Evolutionary conservation across 2,888 invertebrate genomes (phyloP).

Genomic region (Nudaria mundana): DNA sequence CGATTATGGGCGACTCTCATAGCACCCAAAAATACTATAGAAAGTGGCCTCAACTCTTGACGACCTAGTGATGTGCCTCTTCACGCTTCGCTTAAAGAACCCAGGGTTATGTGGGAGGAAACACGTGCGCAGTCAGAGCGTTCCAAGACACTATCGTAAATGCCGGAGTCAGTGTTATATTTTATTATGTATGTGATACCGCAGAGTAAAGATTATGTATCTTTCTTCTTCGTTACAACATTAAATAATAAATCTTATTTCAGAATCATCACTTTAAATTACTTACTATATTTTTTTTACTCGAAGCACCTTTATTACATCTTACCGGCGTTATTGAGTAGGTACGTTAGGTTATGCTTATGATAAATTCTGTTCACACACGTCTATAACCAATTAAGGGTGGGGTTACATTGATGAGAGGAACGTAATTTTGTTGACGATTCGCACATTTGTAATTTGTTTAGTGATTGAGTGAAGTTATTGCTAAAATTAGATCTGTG

Average conservation of each 20-base stretch:
- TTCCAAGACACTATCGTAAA: no score
- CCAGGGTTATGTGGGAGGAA: no score
- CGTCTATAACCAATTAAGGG: slow-evolving; percentile 44
- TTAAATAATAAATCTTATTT: background rate
- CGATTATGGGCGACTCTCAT: no score
- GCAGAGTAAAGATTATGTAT: no score
- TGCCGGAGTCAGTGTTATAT: no score
- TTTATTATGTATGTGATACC: no score
- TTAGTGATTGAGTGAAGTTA: slow-evolving; percentile 3
- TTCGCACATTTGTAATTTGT: slow-evolving; percentile 10
- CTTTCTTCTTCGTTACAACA: no score
- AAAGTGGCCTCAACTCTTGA: no score
- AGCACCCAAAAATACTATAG: no score
- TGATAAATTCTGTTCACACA: slow-evolving; percentile 64
- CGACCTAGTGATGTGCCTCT: no score
- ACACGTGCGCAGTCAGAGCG: no score
- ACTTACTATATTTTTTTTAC: slow-evolving; percentile 8
- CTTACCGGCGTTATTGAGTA: slow-evolving; percentile 30
- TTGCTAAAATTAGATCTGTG: slow-evolving; percentile 5
- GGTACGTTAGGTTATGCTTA: slow-evolving; percentile 29
- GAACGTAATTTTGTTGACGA: slow-evolving; percentile 11
- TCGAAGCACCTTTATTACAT: slow-evolving; percentile 17
- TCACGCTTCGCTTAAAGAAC: no score
- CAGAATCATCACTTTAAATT: slow-evolving; percentile 4
- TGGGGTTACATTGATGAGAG: slow-evolving; percentile 20